phyloP scores from a whole-genome alignment of 92 coral and sea anemone genomes.

The Parazoanthus swiftii region DNA sequence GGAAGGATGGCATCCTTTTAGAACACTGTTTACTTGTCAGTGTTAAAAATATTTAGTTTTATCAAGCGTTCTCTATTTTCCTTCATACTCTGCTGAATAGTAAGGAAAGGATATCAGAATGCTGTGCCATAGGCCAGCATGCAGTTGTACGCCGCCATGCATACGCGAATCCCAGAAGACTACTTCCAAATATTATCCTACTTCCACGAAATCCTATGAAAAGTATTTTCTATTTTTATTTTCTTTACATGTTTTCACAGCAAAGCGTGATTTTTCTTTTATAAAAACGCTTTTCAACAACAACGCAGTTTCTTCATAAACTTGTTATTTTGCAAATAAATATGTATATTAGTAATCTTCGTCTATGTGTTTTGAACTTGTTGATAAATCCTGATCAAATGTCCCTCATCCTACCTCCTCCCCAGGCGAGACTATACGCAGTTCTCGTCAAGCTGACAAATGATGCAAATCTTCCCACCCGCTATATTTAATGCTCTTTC shows the following conservation, averaged over 20 bases:
- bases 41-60: no score
- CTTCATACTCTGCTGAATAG: no score
- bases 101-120: background rate
- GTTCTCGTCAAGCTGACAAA: no score
- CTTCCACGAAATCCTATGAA: background rate
- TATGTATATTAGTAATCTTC: background rate
- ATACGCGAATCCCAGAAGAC: background rate
- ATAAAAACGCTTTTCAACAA: background rate
- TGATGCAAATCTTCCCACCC: no score
- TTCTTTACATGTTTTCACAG: background rate
- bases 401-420: background rate
- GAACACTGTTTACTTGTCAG: background rate
- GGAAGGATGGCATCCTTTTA: background rate
- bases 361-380: background rate
- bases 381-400: background rate
- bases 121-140: background rate
- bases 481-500: no score
- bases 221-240: background rate
- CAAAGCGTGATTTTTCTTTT: background rate
- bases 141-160: background rate
- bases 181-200: background rate
- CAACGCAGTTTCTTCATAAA: background rate
- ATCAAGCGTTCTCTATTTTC: no score
- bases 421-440: no score
- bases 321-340: constrained; percentile 8